Percentiles rank a stretch among this genome's conserved stretches.
Evolutionary conservation across 2,888 invertebrate genomes (phyloP).

Genomic region (Axea sp.): DNA sequence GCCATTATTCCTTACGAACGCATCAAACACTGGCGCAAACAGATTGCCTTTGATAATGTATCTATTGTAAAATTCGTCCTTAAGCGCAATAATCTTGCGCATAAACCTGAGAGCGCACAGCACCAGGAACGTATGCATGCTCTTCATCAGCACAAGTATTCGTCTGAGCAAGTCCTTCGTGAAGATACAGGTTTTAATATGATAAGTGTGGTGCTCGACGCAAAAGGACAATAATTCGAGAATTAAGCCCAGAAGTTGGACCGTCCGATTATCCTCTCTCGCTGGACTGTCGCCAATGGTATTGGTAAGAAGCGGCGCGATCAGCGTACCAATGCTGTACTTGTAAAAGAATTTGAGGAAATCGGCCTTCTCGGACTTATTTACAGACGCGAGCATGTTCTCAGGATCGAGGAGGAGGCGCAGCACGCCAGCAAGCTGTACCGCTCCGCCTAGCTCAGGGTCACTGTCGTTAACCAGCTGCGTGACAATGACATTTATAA

Average conservation of each 20-base stretch:
- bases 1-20: slow-evolving; percentile 97
- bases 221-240: slow-evolving; percentile 98
- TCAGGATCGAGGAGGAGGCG: slow-evolving; percentile 97
- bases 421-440: slow-evolving; percentile 96
- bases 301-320: slow-evolving; percentile 96
- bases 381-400: slow-evolving; percentile 96
- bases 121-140: slow-evolving; percentile 97
- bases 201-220: slow-evolving; percentile 99
- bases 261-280: slow-evolving; percentile 97
- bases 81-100: slow-evolving; percentile 97
- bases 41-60: slow-evolving; percentile 97
- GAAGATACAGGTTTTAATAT: slow-evolving; percentile 98
- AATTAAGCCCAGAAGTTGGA: slow-evolving; percentile 96
- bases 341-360: slow-evolving; percentile 99
- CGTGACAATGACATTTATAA: slow-evolving; percentile 97
- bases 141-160: slow-evolving; percentile 97
- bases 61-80: slow-evolving; percentile 99
- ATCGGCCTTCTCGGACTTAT: slow-evolving; percentile 98
- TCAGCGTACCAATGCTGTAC: slow-evolving; percentile 97
- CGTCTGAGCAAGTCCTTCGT: slow-evolving; percentile 97
- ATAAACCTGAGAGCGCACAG: slow-evolving; percentile 97
- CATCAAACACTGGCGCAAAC: slow-evolving; percentile 97
- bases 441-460: slow-evolving; percentile 97
- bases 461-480: slow-evolving; percentile 98
- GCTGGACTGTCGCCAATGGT: slow-evolving; percentile 93